Percentiles rank a stretch among this genome's conserved stretches.
Conservation (phyloP, 2,797 vertebrate genomes). For the Melopsittacus undulatus region DNA sequence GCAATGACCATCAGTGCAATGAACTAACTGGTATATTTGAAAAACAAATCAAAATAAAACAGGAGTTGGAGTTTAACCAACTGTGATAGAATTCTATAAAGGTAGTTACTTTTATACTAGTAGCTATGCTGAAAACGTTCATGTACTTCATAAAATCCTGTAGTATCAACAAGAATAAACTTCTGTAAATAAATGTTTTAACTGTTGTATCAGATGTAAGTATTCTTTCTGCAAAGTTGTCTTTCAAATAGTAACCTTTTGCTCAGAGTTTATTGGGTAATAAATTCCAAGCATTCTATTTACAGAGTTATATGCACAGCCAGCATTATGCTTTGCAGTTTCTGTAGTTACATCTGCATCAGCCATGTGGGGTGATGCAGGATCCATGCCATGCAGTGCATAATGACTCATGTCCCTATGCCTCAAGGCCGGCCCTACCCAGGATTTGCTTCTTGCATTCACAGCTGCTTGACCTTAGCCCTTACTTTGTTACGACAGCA, state of each 20-base stretch:
- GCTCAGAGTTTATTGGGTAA: slow-evolving; percentile 36
- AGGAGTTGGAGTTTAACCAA: neutral
- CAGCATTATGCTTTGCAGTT: neutral
- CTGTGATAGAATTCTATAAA: neutral
- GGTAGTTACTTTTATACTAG: neutral
- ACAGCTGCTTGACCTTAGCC: neutral
- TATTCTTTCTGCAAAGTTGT: neutral
- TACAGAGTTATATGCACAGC: neutral
- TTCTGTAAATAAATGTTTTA: neutral
- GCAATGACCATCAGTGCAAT: neutral
- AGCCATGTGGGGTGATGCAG: neutral
- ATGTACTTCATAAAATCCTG: neutral
- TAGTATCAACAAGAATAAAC: neutral
- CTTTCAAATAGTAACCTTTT: slow-evolving; percentile 20
- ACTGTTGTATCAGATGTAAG: neutral
- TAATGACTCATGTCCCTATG: neutral
- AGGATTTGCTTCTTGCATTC: neutral
- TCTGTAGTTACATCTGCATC: neutral
- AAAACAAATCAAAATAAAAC: neutral
- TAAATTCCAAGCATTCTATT: slow-evolving; percentile 36
- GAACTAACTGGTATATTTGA: neutral
- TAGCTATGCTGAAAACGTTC: neutral
- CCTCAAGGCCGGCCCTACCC: neutral
- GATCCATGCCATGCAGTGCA: neutral
- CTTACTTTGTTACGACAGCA: neutral